Base-by-base conservation (phyloP, 2,113 vertebrate species). In the Laterallus jamaicensis region DNA sequence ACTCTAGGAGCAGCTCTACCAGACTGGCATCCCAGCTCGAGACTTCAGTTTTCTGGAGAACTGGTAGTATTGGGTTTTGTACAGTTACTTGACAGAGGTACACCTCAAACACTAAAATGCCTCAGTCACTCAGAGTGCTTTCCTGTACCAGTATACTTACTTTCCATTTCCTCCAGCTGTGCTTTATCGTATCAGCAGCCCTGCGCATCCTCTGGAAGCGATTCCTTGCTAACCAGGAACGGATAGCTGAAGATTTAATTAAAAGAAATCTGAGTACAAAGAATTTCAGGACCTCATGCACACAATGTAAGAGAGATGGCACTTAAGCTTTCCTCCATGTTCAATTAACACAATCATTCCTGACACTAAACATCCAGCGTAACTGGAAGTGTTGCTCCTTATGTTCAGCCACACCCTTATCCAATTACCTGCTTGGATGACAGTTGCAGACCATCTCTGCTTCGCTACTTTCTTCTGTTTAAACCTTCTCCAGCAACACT, bases 341-440 rank as follows among this genome's bases (percentile, higher is more conserved):
- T 40, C 29, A 37, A 11, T 5, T 35, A 80, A 50, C 19, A 3
- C 12, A 47, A 5, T 28, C 19, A 2, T 62, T 15, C 4, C 9
- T 29, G 44, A 16, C 25, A 40, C 17, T 4, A 6, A 59, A 2
- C 35, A 73, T 17, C 56, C 59, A 21, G 13, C 1, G 55, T 4
- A 14, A 22, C 75, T 56, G 79, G 71, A 56, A 59, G 10, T 35
- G 47, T 19, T 21, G 54, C 73, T 25, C 13, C 12, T 4, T 35
- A 4, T 2, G 21, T 6, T 47, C 67, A 76, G 37, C 37, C 69
- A 18, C 66, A 25, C 54, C 56, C 11, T 20, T 2, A 5, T 2
- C 50, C 14, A 15, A 7, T 86, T 96, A 99, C 99, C 99, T 98
- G 99, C 98, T 98, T 99, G 99, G 97, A 99, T 99, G 60, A 98